Evolutionary conservation across 2,113 vertebrate species (phyloP).

Genomic region (Nansenia antarctica): DNA sequence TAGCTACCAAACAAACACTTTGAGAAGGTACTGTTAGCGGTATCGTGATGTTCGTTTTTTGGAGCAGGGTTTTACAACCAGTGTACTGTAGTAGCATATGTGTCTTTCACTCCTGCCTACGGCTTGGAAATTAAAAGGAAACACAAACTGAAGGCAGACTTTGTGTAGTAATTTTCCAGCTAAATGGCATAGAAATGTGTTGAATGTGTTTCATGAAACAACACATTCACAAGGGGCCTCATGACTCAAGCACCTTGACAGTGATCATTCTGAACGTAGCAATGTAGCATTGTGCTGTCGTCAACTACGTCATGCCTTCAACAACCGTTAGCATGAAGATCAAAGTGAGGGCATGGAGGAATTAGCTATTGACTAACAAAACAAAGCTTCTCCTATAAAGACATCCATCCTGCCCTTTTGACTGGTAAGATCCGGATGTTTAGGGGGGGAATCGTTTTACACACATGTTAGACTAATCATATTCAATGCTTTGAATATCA

Average conservation of each 20-base stretch:
- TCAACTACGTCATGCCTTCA: slow-evolving; percentile 45
- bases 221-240: slow-evolving; percentile 16
- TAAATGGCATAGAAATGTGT: background rate
- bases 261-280: slow-evolving; percentile 36
- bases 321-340: slow-evolving; percentile 49
- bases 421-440: background rate
- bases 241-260: slow-evolving; percentile 50
- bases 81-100: background rate
- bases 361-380: slow-evolving; percentile 17
- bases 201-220: slow-evolving; percentile 13
- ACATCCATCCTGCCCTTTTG: background rate
- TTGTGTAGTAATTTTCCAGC: slow-evolving; percentile 3
- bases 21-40: slow-evolving; percentile 24
- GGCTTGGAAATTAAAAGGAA: background rate
- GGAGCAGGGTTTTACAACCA: background rate
- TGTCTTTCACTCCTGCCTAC: background rate
- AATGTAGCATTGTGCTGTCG: slow-evolving; percentile 29
- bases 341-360: slow-evolving; percentile 44
- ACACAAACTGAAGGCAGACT: background rate
- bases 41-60: no score
- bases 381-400: background rate
- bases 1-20: slow-evolving; percentile 13
- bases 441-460: background rate
- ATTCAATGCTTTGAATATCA: no score
- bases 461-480: no score